Percentiles rank a stretch among this genome's conserved stretches.
Evolutionary conservation across 2,888 invertebrate species (phyloP).

Genomic region (Agrochola macilenta): DNA sequence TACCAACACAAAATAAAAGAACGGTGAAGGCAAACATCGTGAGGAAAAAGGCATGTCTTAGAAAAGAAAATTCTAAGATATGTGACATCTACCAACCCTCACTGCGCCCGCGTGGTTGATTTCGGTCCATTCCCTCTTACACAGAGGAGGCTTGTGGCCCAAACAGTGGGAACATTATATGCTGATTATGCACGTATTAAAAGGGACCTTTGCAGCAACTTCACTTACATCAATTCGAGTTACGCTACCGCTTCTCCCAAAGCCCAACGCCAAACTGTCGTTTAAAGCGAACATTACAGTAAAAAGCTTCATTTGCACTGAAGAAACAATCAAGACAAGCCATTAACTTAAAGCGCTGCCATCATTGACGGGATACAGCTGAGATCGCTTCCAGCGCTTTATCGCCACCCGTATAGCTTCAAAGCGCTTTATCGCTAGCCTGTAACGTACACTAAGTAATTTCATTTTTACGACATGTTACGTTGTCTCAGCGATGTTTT

Average conservation of each 20-base stretch:
- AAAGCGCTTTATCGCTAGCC: conserved; percentile 59
- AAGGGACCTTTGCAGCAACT: too few relatives aligned
- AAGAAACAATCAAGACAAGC: conserved; percentile 66
- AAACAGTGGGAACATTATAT: neutral
- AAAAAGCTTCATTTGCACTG: conserved; percentile 65
- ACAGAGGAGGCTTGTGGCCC: neutral
- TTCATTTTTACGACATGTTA: conserved; percentile 63
- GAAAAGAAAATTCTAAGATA: neutral
- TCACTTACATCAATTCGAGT: neutral
- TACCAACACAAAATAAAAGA: too few relatives aligned
- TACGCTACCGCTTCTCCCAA: conserved; percentile 23
- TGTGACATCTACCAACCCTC: neutral
- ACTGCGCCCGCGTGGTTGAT: neutral
- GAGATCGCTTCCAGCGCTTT: conserved; percentile 59
- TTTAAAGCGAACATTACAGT: conserved; percentile 53
- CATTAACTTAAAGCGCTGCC: conserved; percentile 58
- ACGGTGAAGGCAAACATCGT: neutral
- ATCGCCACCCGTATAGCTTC: conserved; percentile 54
- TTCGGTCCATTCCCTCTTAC: neutral
- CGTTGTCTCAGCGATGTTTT: conserved; percentile 37
- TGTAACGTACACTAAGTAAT: conserved; percentile 63
- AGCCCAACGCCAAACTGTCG: conserved; percentile 15
- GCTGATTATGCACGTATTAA: neutral
- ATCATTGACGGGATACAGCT: conserved; percentile 54
- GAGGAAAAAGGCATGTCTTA: neutral